phyloP scores from a whole-genome alignment of 2,113 vertebrate genomes.

The Clarias macrocephalus region DNA sequence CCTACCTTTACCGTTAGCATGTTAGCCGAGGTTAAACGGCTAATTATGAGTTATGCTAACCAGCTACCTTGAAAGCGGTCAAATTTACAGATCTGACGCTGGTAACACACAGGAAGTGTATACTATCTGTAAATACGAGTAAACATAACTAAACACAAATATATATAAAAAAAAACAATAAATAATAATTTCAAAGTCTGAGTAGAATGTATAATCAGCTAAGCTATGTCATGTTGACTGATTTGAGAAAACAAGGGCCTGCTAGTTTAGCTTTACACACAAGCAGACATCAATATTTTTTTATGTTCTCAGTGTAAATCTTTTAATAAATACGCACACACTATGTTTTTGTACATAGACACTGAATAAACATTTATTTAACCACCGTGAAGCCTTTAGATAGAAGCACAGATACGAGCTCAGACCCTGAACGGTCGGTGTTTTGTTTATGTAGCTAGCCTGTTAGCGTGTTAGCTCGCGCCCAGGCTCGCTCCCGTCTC shows the following conservation, averaged over 20 bases:
- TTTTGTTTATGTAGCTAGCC: slow-evolving; percentile 74
- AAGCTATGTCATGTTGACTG: slow-evolving; percentile 20
- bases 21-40: neutral
- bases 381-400: neutral
- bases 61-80: neutral
- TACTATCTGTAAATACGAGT: neutral
- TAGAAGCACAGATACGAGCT: neutral
- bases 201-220: neutral
- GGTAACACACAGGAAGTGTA: no score
- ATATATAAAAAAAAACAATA: neutral
- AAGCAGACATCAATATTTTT: slow-evolving; percentile 37
- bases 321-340: neutral
- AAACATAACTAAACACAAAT: neutral
- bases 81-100: neutral
- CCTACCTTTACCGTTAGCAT: neutral
- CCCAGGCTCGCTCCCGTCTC: slow-evolving; percentile 49
- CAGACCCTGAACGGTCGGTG: slow-evolving; percentile 26
- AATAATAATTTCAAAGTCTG: neutral
- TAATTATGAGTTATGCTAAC: slow-evolving; percentile 2
- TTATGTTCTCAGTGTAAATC: neutral
- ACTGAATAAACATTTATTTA: neutral
- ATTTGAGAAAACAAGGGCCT: neutral
- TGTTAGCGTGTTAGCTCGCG: slow-evolving; percentile 63
- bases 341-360: no score
- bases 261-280: slow-evolving; percentile 8